phyloP scores from a whole-genome alignment of 2,113 vertebrate species.

The Rattus norvegicus region DNA sequence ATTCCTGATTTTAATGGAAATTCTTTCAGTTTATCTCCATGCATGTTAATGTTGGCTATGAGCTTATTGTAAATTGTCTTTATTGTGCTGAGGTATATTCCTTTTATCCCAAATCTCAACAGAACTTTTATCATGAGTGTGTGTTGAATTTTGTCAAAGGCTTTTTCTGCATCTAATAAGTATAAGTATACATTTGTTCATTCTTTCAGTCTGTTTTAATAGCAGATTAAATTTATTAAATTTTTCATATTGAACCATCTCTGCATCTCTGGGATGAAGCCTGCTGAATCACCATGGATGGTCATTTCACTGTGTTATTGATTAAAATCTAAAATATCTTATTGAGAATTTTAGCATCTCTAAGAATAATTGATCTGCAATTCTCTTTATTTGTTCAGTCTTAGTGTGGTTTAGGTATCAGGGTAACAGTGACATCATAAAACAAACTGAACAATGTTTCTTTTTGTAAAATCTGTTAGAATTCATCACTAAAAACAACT shows the following conservation, averaged over 20 bases:
- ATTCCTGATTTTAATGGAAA: not conserved
- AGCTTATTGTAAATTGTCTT: not conserved
- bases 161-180: not conserved
- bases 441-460: not conserved
- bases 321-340: not conserved
- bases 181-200: not conserved
- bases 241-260: not conserved
- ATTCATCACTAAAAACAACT: not conserved
- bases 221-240: not conserved
- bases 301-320: not conserved
- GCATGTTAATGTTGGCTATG: not conserved
- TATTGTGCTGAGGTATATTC: not conserved
- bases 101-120: not conserved
- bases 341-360: not conserved
- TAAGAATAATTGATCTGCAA: not conserved
- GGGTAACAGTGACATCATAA: not conserved
- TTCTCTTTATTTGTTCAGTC: not conserved
- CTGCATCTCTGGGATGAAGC: not conserved
- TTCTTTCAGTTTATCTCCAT: not conserved
- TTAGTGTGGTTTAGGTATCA: not conserved
- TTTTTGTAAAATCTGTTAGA: not conserved
- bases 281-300: not conserved
- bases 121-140: not conserved
- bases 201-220: not conserved
- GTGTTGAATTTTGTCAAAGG: not conserved